phyloP scores from a whole-genome alignment of 2,113 vertebrate species.

The Dasypus novemcinctus region DNA sequence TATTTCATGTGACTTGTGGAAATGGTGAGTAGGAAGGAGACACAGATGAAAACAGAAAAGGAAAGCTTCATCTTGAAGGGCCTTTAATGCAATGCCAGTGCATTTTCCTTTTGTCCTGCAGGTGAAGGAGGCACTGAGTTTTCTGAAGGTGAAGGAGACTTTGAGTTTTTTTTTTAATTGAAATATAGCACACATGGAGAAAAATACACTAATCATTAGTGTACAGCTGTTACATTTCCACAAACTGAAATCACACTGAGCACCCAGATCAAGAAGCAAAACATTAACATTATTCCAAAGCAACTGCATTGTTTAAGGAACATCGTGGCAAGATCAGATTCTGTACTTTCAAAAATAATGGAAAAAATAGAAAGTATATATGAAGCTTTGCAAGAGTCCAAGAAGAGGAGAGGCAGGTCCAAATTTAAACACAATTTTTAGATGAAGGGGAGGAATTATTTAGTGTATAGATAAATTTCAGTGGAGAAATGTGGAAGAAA shows the following conservation, averaged over 20 bases:
- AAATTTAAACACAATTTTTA: background rate
- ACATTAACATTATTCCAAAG: background rate
- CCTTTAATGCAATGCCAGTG: background rate
- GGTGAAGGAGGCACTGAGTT: background rate
- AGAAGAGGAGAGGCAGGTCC: background rate
- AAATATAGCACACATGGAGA: background rate
- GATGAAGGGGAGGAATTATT: background rate
- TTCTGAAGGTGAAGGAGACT: background rate
- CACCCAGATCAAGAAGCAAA: background rate
- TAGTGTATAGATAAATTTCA: background rate
- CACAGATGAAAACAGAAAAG: background rate
- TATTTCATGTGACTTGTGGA: background rate
- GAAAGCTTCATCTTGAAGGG: too few relatives aligned
- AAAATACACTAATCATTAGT: background rate
- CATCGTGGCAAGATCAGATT: background rate
- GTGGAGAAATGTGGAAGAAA: background rate
- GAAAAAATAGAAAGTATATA: background rate
- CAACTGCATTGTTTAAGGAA: background rate
- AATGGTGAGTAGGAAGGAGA: background rate
- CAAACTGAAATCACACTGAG: background rate
- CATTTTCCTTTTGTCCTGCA: background rate
- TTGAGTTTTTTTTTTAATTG: background rate
- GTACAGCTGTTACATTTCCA: background rate
- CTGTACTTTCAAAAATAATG: conserved; percentile 21
- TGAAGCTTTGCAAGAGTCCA: background rate